Evolutionary conservation across 1,140 invertebrate genomes (phyloP).

Genomic region (Meteorus sp.): DNA sequence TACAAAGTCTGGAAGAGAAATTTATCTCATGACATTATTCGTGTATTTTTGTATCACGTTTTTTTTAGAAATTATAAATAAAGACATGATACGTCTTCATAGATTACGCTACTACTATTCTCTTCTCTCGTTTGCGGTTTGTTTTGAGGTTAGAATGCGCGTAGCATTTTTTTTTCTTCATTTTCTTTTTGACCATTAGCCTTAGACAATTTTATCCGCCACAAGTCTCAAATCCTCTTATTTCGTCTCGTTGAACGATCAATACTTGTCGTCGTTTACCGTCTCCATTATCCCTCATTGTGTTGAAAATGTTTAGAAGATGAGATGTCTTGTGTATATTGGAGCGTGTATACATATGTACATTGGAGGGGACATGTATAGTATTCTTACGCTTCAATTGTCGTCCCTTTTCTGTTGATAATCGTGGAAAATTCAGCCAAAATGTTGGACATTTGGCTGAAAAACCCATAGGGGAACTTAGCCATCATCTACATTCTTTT

Average conservation of each 20-base stretch:
- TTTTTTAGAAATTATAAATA: too few species aligned
- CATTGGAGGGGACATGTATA: too few species aligned
- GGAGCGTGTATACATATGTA: not conserved
- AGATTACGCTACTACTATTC: too few species aligned
- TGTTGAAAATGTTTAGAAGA: not conserved
- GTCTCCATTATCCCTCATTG: not conserved
- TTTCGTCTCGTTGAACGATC: constrained; percentile 16
- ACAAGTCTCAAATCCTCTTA: constrained; percentile 13
- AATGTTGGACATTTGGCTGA: too few species aligned
- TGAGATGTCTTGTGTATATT: too few species aligned
- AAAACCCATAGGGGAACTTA: not conserved
- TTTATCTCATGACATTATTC: too few species aligned
- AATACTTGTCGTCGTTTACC: not conserved
- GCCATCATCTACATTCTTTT: not conserved
- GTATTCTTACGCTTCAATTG: constrained; percentile 18
- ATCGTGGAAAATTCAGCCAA: constrained; percentile 8
- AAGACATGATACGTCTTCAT: too few species aligned
- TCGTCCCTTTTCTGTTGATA: constrained; percentile 18
- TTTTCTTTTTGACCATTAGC: not conserved
- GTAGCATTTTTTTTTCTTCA: not conserved
- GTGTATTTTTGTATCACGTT: too few species aligned
- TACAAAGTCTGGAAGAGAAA: too few species aligned
- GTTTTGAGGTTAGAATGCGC: not conserved
- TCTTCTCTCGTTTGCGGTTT: too few species aligned
- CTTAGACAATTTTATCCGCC: not conserved